Conservation (phyloP, 1,140 invertebrate species). For the Drosophila willistoni region DNA sequence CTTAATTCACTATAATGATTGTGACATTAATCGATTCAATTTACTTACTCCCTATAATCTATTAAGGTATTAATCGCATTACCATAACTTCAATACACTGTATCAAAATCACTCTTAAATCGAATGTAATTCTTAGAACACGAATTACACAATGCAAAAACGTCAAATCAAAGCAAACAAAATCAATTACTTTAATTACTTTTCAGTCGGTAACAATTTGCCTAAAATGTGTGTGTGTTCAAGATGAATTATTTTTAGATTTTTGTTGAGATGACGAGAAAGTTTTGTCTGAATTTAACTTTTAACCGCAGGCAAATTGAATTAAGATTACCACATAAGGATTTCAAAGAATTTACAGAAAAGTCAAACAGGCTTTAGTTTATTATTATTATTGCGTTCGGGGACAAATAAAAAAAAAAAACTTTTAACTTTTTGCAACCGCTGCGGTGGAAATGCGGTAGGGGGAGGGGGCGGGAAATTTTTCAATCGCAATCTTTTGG, state of each 20-base stretch:
- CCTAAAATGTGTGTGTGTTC: neutral
- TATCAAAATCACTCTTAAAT: too few species aligned
- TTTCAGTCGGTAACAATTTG: conserved; percentile 7
- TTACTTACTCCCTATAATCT: too few species aligned
- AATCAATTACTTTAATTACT: conserved; percentile 20
- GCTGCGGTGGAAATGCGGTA: neutral
- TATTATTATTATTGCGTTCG: conserved; percentile 73
- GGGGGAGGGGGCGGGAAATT: conserved; percentile 43
- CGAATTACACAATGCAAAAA: too few species aligned
- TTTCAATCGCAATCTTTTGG: conserved; percentile 77
- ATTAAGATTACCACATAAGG: conserved; percentile 77
- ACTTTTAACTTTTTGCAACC: conserved; percentile 37
- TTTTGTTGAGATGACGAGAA: neutral
- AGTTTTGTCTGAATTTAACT: conserved; percentile 34
- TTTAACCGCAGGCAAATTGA: conserved; percentile 65
- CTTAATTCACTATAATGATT: too few species aligned
- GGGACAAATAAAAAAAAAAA: conserved; percentile 19
- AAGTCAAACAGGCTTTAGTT: conserved; percentile 78
- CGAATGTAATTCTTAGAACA: too few species aligned
- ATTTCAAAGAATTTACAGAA: conserved; percentile 70
- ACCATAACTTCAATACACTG: too few species aligned
- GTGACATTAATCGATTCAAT: too few species aligned
- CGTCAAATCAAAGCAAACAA: neutral
- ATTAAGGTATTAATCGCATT: too few species aligned
- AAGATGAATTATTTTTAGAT: conserved; percentile 4